Evolutionary conservation across 1,140 invertebrate genomes (phyloP).

Genomic region (Aphelinus certus): DNA sequence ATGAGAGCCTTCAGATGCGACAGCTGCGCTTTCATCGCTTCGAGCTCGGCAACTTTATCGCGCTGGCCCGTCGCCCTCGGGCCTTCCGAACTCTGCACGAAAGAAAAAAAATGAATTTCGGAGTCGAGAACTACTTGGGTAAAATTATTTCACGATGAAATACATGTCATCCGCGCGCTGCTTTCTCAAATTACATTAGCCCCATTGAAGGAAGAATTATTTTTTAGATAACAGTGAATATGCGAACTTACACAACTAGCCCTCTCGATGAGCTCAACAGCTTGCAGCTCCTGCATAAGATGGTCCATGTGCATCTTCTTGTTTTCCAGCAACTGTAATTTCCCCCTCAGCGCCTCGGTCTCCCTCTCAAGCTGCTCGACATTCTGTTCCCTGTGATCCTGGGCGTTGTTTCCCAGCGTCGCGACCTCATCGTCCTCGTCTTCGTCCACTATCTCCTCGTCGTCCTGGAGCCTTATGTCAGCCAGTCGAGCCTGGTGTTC

Average conservation of each 20-base stretch:
- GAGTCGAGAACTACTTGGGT: too few species aligned
- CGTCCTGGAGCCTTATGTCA: background rate
- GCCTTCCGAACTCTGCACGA: conserved; percentile 50
- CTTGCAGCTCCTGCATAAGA: conserved; percentile 60
- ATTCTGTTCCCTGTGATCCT: conserved; percentile 25
- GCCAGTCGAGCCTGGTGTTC: conserved; percentile 37
- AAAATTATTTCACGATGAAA: background rate
- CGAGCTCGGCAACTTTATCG: conserved; percentile 59
- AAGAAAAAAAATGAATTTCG: conserved; percentile 3
- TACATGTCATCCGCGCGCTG: conserved; percentile 1
- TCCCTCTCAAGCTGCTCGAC: conserved; percentile 55
- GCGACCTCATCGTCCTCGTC: conserved; percentile 12
- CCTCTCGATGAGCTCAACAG: conserved; percentile 51
- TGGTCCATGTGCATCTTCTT: conserved; percentile 64
- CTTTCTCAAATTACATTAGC: background rate
- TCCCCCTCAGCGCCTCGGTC: conserved; percentile 54
- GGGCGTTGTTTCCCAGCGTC: conserved; percentile 39
- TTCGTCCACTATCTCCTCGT: background rate
- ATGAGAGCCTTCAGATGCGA: conserved; percentile 59
- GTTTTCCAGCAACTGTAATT: conserved; percentile 58
- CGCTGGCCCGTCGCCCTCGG: conserved; percentile 43
- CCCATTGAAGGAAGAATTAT: too few species aligned
- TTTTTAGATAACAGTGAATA: conserved; percentile 13
- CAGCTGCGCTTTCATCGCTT: conserved; percentile 59
- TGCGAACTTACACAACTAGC: conserved; percentile 52